These are phyloP conservation scores for Exephanes ischioxanthus DNA, from an alignment of 2,888 invertebrate species.

Conservation along the genomic window DNA sequence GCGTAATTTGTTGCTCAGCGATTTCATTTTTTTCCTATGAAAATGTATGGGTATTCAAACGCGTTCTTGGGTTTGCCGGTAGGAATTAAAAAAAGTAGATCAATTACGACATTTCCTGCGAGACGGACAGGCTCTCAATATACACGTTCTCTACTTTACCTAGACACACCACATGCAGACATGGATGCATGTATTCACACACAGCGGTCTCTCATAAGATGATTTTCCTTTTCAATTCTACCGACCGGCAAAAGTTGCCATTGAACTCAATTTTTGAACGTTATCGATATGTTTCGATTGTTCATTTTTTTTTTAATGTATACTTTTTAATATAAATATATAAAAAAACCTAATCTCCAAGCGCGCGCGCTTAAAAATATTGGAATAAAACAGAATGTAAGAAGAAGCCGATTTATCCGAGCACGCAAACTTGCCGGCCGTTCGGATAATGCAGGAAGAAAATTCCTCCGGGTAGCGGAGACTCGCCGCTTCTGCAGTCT, in stretches of 20 bases:
- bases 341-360: background rate
- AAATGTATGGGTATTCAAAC: background rate
- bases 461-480: slow-evolving; percentile 2
- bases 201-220: background rate
- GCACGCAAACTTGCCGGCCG: background rate
- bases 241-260: background rate
- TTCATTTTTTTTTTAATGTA: too few relatives aligned
- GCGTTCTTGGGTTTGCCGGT: background rate
- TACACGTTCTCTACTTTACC: background rate
- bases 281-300: background rate
- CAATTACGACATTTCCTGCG: background rate
- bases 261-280: background rate
- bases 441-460: slow-evolving; percentile 11
- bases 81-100: slow-evolving; percentile 3
- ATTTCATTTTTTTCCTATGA: background rate
- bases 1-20: background rate
- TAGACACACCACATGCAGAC: background rate
- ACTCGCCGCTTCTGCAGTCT: slow-evolving; percentile 7
- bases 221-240: background rate
- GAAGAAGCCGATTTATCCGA: background rate
- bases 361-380: background rate
- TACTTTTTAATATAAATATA: background rate
- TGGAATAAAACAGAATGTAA: background rate
- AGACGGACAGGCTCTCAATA: background rate
- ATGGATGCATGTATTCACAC: background rate